Evolutionary conservation across 2,888 invertebrate genomes (phyloP), one percentile per base, ranked within the genome.

Genomic region (Embidobia sp.): DNA sequence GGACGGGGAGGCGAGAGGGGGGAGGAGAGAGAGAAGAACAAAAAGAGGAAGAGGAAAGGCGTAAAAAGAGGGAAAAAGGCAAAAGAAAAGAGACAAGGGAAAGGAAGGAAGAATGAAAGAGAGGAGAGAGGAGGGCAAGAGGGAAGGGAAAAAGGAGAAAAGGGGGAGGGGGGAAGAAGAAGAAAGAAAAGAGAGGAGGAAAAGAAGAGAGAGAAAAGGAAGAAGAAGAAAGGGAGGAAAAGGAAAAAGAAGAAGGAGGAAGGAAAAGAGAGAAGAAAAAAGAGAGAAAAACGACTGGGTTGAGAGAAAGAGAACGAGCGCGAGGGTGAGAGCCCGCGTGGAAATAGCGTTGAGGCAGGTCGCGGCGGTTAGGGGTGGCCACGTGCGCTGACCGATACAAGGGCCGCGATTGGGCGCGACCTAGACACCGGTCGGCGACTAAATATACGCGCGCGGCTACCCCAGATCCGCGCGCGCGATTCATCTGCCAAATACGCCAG

Each of bases 351-450:
- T 81, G 79, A 63, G 80, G 80, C 64, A 81, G 82, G 79, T 81
- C 81, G 66, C 63, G 64, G 19, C 55, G 55, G 53, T 31, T 26
- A 31, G 57, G 37, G 51, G 53, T 18, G 10, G 8, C 26, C 48
- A 29, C 35, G 44, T 13, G 44, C 27, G 57, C 42, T 35, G 55
- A 44, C 46, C 46, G 61, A 67, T 64, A 51, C 53, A 53, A 51
- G 18, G 29, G 63, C 40, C 33, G n/a, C 59, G 69, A 77, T 78
- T 78, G 70, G 80, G 78, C 67, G 75, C 78, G 83, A 82, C 81
- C 81, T 82, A 83, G 82, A 82, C 80, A 82, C 77, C n/a, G 53
- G 69, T 79, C 75, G 74, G 15, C 53, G 57, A 31, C 79, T 82
- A 83, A 81, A 83, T 83, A 77, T 80, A 78, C 10, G 18, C 67